These are phyloP conservation scores for Nasonovia ribisnigri DNA, from an alignment of 2,888 invertebrate species.

Conservation along the genomic window DNA sequence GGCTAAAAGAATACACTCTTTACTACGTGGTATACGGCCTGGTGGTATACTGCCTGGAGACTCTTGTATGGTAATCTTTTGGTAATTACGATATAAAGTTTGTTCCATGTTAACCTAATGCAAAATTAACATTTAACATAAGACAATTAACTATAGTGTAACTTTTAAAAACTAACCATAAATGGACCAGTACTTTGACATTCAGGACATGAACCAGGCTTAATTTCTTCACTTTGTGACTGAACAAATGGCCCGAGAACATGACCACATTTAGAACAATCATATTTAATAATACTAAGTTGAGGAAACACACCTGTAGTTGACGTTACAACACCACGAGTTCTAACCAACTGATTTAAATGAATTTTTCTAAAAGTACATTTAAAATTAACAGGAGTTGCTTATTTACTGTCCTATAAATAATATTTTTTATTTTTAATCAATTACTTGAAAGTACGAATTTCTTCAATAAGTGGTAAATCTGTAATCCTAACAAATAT, in stretches of 20 bases:
- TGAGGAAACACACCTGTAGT: conserved; percentile 97
- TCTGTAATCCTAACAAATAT: conserved; percentile 96
- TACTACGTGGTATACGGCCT: conserved; percentile 96
- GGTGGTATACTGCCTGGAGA: conserved; percentile 98
- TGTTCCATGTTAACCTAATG: conserved; percentile 96
- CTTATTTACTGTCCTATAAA: neutral
- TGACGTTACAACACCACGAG: conserved; percentile 94
- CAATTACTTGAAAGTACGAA: conserved; percentile 84
- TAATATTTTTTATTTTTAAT: neutral
- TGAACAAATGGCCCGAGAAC: conserved; percentile 97
- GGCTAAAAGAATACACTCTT: conserved; percentile 93
- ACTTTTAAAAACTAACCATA: conserved; percentile 75
- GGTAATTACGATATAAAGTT: conserved; percentile 98
- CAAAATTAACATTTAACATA: conserved; percentile 29
- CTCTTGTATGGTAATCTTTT: conserved; percentile 97
- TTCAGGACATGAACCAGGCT: conserved; percentile 96
- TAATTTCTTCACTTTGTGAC: conserved; percentile 91
- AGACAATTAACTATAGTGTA: conserved; percentile 64
- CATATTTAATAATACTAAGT: conserved; percentile 94
- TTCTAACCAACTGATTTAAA: conserved; percentile 94
- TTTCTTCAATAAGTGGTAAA: conserved; percentile 94
- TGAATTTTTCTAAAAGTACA: conserved; percentile 78
- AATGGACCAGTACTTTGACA: conserved; percentile 98
- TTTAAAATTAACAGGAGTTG: neutral
- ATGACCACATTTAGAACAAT: conserved; percentile 96